A percentile compares a stretch with the other conserved stretches of the same genome.
Conservation (phyloP, 2,113 vertebrate species). For the Laticauda colubrina region DNA sequence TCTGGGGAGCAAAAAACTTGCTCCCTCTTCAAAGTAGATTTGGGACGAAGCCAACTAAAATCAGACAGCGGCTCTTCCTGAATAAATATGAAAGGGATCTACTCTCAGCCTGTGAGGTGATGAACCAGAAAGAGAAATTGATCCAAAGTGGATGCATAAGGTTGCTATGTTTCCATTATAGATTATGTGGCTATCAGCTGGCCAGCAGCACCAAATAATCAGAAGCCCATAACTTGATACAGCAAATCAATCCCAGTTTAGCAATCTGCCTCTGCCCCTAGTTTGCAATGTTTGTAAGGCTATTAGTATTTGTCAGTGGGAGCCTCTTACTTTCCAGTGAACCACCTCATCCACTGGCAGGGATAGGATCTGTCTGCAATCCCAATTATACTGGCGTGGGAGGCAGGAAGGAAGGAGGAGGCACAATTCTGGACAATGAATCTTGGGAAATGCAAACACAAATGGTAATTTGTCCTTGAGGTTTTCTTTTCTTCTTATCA, state of each 20-base stretch:
- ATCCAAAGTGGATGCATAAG: no score
- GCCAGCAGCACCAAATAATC: background rate
- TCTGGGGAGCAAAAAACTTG: conserved; percentile 1
- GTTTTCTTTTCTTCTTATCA: conserved; percentile 17
- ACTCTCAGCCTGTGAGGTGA: background rate
- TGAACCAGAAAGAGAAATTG: background rate
- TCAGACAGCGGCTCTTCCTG: background rate
- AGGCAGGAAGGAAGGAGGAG: background rate
- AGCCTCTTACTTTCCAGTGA: background rate
- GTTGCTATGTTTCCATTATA: background rate
- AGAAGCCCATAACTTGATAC: background rate
- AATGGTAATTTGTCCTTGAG: conserved; percentile 2
- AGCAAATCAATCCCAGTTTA: background rate
- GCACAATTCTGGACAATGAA: background rate
- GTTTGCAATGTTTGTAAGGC: background rate
- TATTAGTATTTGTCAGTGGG: background rate
- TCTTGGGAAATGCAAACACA: conserved; percentile 10
- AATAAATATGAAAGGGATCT: background rate
- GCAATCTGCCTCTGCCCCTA: background rate
- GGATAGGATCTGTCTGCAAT: background rate
- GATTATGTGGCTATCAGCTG: background rate
- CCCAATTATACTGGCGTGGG: background rate
- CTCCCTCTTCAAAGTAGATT: conserved; percentile 11
- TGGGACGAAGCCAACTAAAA: background rate
- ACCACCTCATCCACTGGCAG: background rate